Conservation (phyloP, 2,113 vertebrate genomes). For the Macheiramphus alcinus region DNA sequence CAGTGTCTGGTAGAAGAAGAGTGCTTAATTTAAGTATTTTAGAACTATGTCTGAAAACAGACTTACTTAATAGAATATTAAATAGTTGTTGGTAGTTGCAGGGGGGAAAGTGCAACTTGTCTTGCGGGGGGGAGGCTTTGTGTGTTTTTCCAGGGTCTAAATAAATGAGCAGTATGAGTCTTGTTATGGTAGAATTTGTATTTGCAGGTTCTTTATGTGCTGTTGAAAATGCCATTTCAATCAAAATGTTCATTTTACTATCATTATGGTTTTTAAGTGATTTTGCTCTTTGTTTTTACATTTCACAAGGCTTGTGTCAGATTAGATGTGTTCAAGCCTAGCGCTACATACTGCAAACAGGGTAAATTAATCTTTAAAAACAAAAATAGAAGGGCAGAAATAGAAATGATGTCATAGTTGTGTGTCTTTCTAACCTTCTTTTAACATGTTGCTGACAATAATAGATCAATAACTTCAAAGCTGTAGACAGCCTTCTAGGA, state of each 20-base stretch:
- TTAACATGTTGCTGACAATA: background rate
- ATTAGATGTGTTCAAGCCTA: background rate
- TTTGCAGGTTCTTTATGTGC: background rate
- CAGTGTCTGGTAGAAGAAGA: background rate
- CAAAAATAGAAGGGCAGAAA: constrained; percentile 27
- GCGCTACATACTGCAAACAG: background rate
- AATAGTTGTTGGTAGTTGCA: background rate
- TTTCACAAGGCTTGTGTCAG: background rate
- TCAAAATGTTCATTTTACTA: background rate
- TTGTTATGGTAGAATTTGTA: background rate
- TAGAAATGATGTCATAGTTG: background rate
- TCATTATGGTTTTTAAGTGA: background rate
- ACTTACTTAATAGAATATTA: background rate
- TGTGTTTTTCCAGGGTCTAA: background rate
- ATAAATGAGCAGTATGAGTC: background rate
- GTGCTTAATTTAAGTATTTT: background rate
- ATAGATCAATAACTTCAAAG: constrained; percentile 44
- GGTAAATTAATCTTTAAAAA: background rate
- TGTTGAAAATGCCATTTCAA: background rate
- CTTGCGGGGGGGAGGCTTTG: background rate
- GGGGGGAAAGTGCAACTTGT: background rate
- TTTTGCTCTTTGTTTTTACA: background rate
- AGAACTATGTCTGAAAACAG: background rate
- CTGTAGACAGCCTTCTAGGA: constrained; percentile 14
- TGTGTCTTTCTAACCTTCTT: background rate